Evolutionary conservation across 2,113 vertebrate genomes (phyloP), one percentile per base, ranked within the genome.

Genomic region (Telmatochromis sp.): DNA sequence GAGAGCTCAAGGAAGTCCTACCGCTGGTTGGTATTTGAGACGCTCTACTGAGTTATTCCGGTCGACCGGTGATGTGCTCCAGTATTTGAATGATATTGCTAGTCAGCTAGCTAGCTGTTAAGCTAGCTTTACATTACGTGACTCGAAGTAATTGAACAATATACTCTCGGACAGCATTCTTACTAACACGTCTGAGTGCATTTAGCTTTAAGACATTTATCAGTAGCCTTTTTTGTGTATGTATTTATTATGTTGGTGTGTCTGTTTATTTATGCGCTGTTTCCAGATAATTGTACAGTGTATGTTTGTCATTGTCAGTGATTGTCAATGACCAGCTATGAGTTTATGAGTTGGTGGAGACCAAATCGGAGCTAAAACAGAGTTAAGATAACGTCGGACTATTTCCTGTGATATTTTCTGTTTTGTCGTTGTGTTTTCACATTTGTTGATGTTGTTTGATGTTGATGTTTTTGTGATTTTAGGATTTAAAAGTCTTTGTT

Each of bases 51-150:
- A 73, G 73, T 60, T 63, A 21, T 91, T 86, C 87, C 45, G 80
- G 79, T 81, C 79, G 82, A 42, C 83, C 82, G 89, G 91, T 92
- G 93, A 96, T 96, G 95, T 92, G 65, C 92, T 90, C 87, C 82
- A 82, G 82, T 50, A 89, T 94, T 94, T 95, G 88, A 93, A 92
- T 87, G 86, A 86, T 90, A 93, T 53, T 86, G 95, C 91, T 95
- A 96, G 92, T 93, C 91, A 93, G 94, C 95, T 95, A 96, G 95
- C 94, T 97, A 96, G 96, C 96, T 94, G 92, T 89, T 84, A 82
- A 89, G 94, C 95, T 96, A 96, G 95, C 93, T 92, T 87, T 91
- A 89, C 93, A 84, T 89, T 93, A 87, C 92, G 89, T 93, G 94
- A 95, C 92, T 92, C 91, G 90, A 86, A 93, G 88, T 90, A 92